phyloP scores from a whole-genome alignment of 2,888 invertebrate genomes.

The Limnephilus lunatus region DNA sequence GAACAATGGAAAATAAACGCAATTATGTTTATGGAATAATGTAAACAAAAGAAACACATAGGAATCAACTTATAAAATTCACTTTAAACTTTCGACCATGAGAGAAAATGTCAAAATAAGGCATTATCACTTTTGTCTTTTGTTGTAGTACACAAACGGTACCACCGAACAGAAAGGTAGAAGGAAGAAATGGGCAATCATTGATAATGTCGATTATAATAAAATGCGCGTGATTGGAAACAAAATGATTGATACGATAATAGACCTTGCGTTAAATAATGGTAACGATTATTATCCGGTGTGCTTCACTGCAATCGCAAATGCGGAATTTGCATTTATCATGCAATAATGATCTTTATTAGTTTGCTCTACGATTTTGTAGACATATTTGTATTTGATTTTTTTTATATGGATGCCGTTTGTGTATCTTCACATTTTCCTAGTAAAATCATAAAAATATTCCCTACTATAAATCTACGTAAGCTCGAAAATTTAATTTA shows the following conservation, averaged over 20 bases:
- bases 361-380: neutral
- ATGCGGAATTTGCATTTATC: neutral
- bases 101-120: neutral
- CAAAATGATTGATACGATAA: neutral
- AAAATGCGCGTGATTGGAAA: neutral
- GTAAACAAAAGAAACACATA: neutral
- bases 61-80: neutral
- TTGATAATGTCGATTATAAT: neutral
- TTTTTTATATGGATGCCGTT: no score
- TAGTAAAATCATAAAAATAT: no score
- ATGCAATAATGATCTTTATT: neutral
- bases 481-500: no score
- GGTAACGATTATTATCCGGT: neutral
- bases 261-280: neutral
- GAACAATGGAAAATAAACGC: neutral
- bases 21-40: neutral
- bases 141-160: neutral
- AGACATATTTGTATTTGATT: no score
- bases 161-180: neutral
- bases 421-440: no score
- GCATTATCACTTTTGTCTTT: neutral
- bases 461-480: no score
- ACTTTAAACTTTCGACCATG: neutral
- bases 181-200: neutral
- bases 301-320: neutral